Evolutionary conservation across 2,797 vertebrate genomes (phyloP), one percentile per base, ranked within the genome.

Genomic region (Pangasius djambal): DNA sequence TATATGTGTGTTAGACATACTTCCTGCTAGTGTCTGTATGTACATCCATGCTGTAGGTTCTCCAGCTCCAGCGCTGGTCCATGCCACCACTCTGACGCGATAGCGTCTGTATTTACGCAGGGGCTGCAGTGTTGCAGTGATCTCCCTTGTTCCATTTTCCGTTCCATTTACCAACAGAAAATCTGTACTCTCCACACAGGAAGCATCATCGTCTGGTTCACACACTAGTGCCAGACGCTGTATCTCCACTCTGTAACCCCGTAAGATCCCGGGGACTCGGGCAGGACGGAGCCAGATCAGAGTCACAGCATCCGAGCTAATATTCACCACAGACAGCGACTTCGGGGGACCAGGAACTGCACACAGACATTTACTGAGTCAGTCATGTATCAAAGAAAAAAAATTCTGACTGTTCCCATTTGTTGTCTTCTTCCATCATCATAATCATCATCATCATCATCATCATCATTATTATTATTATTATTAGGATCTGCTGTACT

Each of bases 101-200:
- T 99, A 99, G 94, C 94, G 95, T 93, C 97, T 96, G 94, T 97
- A 99, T 94, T 98, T 99, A 70, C 96, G 96, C 89, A 99, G 91
- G 69, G 95, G 95, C 25, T 95, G 90, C 1, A 99, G 92, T 0
- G 96, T 98, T 89, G 96, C 89, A 6, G 9, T 69, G 13, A 52
- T 89, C 95, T 95, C 88, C 92, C 92, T 90, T 22, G 63, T 52
- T 25, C 85, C 57, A 13, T 89, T 91, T 79, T 93, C 91, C 5
- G 90, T 90, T 86, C 93, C 94, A 78, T 97, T 95, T 59, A 97
- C 93, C 61, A 95, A 96, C 67, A 96, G 94, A n/a, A 94, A 88
- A 87, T 91, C 91, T 89, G 95, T 93, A 70, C 92, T 87, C 87
- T 98, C 97, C 90, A 97, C 91, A 87, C 98, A 99, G 88, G 93